Evolutionary conservation across 2,888 invertebrate species (phyloP), one percentile per base, ranked within the genome.

Genomic region (Eupithecia subumbrata): DNA sequence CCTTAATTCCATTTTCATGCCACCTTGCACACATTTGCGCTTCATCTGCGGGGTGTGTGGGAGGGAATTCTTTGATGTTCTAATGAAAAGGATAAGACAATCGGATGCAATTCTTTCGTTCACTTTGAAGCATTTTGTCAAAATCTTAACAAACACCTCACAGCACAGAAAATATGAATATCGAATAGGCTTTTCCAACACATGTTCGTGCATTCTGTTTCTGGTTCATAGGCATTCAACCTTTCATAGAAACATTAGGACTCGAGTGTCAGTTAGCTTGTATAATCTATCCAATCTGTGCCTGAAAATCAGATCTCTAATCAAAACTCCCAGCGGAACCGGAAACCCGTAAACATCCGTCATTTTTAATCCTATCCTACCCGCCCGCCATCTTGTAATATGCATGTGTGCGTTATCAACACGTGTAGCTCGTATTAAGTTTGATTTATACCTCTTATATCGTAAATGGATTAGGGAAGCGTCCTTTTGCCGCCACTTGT

Each of bases 361-460:
- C 85, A 88, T 88, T 88, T 84, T 87, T 88, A 89, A 89, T 89
- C 88, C 87, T 79, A 81, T 82, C 82, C 82, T 72, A 76, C 74
- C 75, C 78, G 78, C 60, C 80, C 84, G 85, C 85, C 86, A 87
- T 86, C 84, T 87, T 86, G 85, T 74, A 77, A 80, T 81, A 78
- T 78, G 74, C 78, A 79, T 80, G 79, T 79, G 85, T 85, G 83
- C 83, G 82, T 93, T 94, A 94, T 94, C 92, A 94, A 90, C 94
- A 94, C 93, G 92, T 94, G 94, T 93, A 94, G 88, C 90, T 88
- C 89, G 93, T 93, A 94, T 94, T 94, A 95, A 92, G 90, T 93
- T 93, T 95, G 95, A 95, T 95, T 94, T 95, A 95, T 93, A 92
- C 90, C 91, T 91, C 91, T 94, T 94, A 94, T 94, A 94, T 95